Conservation (phyloP, 2,113 vertebrate species). For the Indicator maculatus region DNA sequence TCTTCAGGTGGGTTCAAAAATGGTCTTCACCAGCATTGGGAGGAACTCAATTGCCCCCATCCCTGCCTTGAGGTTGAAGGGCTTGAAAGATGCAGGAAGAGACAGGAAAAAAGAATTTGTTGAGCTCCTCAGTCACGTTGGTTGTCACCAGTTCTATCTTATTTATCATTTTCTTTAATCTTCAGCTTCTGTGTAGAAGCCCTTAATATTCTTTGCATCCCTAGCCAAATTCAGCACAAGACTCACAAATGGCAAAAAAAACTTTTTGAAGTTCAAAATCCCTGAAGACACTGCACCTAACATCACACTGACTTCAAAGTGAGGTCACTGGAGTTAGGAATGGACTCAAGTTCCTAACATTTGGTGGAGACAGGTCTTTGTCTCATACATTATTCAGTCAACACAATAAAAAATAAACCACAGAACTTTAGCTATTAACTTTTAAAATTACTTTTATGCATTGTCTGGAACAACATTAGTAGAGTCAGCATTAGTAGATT, state of each 20-base stretch:
- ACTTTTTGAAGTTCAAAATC: background rate
- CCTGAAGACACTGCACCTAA: background rate
- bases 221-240: background rate
- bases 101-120: background rate
- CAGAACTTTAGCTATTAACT: constrained; percentile 21
- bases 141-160: background rate
- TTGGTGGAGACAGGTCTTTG: background rate
- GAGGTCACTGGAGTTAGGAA: background rate
- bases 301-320: background rate
- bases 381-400: constrained; percentile 42
- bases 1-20: background rate
- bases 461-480: constrained; percentile 3
- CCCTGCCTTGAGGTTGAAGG: background rate
- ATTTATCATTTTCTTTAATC: background rate
- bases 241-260: background rate
- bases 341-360: background rate
- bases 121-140: background rate
- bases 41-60: background rate
- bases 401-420: constrained; percentile 35
- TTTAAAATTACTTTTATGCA: background rate
- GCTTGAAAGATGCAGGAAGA: background rate
- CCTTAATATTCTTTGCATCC: background rate
- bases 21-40: background rate
- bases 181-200: background rate
- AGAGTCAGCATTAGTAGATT: background rate